Evolutionary conservation across 2,888 invertebrate species (phyloP), one percentile per base, ranked within the genome.

Genomic region (Volucella bombylans): DNA sequence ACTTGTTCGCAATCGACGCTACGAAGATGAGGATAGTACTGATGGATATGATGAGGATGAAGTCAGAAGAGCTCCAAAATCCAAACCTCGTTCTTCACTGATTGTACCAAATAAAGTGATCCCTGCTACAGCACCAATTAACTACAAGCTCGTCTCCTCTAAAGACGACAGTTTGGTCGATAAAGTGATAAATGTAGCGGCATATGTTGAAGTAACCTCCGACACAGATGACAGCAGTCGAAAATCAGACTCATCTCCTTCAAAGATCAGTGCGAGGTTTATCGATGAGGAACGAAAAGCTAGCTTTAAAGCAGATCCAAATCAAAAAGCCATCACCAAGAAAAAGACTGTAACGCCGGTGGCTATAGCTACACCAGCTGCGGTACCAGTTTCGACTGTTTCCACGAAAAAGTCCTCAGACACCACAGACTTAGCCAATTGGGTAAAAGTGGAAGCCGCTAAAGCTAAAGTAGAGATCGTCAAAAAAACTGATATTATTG

Each of bases 1-100:
- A 54, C 94, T 95, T 57, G 93, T 95, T 87, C 94, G n/a, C n/a
- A n/a, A n/a, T n/a, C n/a, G 91, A n/a, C 87, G 87, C 55, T 91
- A 91, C 54, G 90, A 90, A 55, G 96, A 94, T 81, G 95, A 95
- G 89, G 94, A 94, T 57, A 92, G 92, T 80, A 91, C 91, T 12
- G 91, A 92, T 54, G 91, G 91, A 10, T 90, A 89, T 31, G 90
- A 91, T 57, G 91, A 92, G 73, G 91, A 91, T 0, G 91, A 92
- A 55, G 90, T 90, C 2, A 88, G 90, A 23, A 23, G 23, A 23
- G 23, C 23, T 23, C 23, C 23, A 23, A 23, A 90, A 90, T 55
- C 89, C 91, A 87, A 93, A 90, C 89, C 90, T 8, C 88, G 90
- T 47, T 87, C 88, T 9, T 62, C 88, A 6, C 81, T 89, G 8